Percentiles rank a stretch among this genome's conserved stretches.
phyloP scores from a whole-genome alignment of 2,797 vertebrate genomes.

The Protosalanx chinensis region DNA sequence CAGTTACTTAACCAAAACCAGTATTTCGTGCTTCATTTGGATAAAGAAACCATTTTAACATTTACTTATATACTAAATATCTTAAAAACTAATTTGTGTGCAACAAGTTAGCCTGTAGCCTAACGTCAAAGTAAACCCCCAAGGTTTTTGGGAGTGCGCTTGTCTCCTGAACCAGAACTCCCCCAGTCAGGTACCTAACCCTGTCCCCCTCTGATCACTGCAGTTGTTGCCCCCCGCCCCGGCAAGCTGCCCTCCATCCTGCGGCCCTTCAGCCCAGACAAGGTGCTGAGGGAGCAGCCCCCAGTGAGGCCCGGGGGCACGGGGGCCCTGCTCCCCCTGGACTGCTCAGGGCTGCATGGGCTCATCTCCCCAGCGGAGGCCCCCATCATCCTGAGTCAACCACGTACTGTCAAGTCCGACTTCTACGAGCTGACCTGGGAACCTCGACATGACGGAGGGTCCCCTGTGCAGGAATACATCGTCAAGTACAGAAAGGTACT shows the following conservation, averaged over 20 bases:
- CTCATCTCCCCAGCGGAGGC: slow-evolving; percentile 81
- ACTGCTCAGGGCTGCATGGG: slow-evolving; percentile 75
- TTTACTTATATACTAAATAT: too few species aligned
- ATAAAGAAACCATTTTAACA: too few species aligned
- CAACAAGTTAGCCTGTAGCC: too few species aligned
- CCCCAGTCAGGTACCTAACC: too few species aligned
- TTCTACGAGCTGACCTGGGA: slow-evolving; percentile 93
- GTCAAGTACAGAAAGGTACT: slow-evolving; percentile 94
- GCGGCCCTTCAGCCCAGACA: slow-evolving; percentile 72
- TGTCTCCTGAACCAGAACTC: too few species aligned
- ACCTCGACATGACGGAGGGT: slow-evolving; percentile 81
- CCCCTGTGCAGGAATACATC: slow-evolving; percentile 85
- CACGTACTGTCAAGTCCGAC: slow-evolving; percentile 90
- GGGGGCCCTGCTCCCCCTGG: slow-evolving; percentile 59
- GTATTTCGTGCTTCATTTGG: too few species aligned
- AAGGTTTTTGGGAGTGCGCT: too few species aligned
- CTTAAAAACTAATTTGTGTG: too few species aligned
- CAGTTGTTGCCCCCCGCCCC: slow-evolving; percentile 53
- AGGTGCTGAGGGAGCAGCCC: slow-evolving; percentile 71
- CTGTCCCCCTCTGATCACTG: neutral
- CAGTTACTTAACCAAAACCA: too few species aligned
- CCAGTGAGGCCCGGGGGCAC: slow-evolving; percentile 63
- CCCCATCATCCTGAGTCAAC: slow-evolving; percentile 91
- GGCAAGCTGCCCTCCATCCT: slow-evolving; percentile 65
- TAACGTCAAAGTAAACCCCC: too few species aligned